Evolutionary conservation across 2,113 vertebrate genomes (phyloP).

Genomic region (Tiliqua scincoides): DNA sequence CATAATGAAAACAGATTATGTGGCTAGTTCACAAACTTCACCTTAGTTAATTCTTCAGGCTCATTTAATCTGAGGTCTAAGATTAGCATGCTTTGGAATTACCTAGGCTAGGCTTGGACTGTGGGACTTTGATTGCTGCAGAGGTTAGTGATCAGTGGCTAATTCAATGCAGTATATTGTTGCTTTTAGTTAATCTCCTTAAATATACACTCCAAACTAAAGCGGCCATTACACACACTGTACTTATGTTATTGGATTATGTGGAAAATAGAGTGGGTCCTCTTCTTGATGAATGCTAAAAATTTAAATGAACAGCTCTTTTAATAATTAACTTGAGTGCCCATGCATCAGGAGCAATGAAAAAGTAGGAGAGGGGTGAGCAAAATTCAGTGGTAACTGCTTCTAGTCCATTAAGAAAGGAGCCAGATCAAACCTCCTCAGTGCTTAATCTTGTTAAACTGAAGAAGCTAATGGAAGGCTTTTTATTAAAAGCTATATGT

Average conservation of each 20-base stretch:
- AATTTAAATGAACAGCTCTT: constrained; percentile 43
- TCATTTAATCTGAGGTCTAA: constrained; percentile 22
- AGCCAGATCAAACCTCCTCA: not conserved
- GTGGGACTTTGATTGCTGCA: not conserved
- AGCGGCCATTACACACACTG: constrained; percentile 26
- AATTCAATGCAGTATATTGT: constrained; percentile 25
- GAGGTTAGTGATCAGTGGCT: constrained; percentile 14
- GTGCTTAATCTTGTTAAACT: constrained; percentile 15
- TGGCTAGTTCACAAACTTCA: constrained; percentile 38
- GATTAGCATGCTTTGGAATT: constrained; percentile 26
- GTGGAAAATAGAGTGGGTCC: constrained; percentile 21
- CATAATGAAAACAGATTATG: constrained; percentile 40
- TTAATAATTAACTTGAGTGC: constrained; percentile 47
- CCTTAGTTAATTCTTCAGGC: not conserved
- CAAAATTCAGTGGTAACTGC: constrained; percentile 33
- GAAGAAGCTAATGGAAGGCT: not conserved
- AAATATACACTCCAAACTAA: constrained; percentile 36
- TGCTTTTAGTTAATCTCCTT: constrained; percentile 50
- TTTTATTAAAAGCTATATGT: constrained; percentile 7
- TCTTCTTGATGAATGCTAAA: constrained; percentile 53
- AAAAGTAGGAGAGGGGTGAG: constrained; percentile 13
- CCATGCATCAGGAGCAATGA: constrained; percentile 45
- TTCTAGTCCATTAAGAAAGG: not conserved
- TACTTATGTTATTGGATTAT: constrained; percentile 41
- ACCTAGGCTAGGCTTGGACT: not conserved